Percentiles rank a stretch among this genome's conserved stretches.
These are phyloP conservation scores for Andinoacara biseriatus DNA, from an alignment of 2,113 vertebrate species.

Conservation along the genomic window DNA sequence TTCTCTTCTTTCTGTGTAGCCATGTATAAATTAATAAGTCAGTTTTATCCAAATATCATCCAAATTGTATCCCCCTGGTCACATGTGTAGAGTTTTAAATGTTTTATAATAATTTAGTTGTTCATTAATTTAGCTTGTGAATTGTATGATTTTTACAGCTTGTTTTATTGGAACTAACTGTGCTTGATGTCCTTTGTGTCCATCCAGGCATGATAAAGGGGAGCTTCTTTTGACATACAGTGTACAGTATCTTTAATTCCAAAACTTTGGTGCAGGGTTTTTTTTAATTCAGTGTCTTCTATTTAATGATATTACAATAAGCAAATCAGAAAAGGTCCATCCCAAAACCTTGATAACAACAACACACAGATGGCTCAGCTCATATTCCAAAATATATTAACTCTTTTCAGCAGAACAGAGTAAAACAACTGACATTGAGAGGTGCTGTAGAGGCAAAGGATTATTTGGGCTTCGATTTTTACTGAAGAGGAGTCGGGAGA, in stretches of 20 bases:
- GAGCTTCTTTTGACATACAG: background rate
- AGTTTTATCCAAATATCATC: background rate
- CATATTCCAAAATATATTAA: constrained; percentile 25
- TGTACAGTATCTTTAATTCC: background rate
- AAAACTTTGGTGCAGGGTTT: background rate
- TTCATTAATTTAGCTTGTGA: background rate
- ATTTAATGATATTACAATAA: background rate
- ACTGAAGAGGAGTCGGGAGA: constrained; percentile 59
- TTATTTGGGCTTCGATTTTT: constrained; percentile 67
- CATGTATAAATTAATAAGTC: background rate
- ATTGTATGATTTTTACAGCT: background rate
- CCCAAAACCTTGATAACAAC: constrained; percentile 11
- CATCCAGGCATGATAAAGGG: background rate
- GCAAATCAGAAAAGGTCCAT: constrained; percentile 17
- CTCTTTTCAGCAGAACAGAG: constrained; percentile 17
- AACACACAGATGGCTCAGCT: constrained; percentile 1
- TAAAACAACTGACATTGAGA: constrained; percentile 63
- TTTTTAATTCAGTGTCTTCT: background rate
- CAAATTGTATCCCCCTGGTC: background rate
- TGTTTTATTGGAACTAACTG: background rate
- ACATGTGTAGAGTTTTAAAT: constrained; percentile 2
- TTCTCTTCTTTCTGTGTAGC: background rate
- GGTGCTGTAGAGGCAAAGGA: constrained; percentile 44
- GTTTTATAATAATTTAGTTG: background rate
- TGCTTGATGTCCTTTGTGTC: background rate